A percentile compares a stretch with the other conserved stretches of the same genome.
These are phyloP conservation scores for Ypsolopha scabrella DNA, from an alignment of 2,888 invertebrate genomes.

Conservation along the genomic window DNA sequence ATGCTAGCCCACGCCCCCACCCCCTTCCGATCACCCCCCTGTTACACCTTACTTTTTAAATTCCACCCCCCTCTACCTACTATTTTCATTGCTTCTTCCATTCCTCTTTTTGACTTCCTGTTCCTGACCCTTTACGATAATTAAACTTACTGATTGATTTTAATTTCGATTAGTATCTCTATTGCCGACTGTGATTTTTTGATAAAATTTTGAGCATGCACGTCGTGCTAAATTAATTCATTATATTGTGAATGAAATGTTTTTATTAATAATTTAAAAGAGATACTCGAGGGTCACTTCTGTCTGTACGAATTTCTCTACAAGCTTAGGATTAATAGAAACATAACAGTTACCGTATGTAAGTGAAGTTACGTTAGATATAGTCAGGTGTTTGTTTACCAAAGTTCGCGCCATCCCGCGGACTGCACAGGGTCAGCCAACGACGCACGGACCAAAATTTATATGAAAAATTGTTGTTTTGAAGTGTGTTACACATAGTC, in stretches of 20 bases:
- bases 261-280: background rate
- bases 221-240: background rate
- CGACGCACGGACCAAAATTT: constrained; percentile 51
- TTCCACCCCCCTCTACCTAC: no score
- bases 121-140: no score
- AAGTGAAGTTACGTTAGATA: constrained; percentile 59
- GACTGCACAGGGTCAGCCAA: constrained; percentile 45
- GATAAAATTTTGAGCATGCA: background rate
- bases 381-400: constrained; percentile 54
- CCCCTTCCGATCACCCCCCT: no score
- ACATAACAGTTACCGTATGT: constrained; percentile 55
- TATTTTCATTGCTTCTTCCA: no score
- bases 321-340: constrained; percentile 36
- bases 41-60: no score
- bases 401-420: constrained; percentile 32
- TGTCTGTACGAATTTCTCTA: background rate
- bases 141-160: background rate
- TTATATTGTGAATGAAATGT: background rate
- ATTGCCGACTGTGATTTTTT: constrained; percentile 1
- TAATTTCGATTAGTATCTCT: background rate
- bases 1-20: no score
- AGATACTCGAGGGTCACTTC: background rate
- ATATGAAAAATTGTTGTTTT: constrained; percentile 29
- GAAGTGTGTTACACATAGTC: constrained; percentile 22
- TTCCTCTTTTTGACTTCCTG: no score